Base-by-base conservation (phyloP, 2,797 vertebrate genomes). In the Argya squamiceps region DNA sequence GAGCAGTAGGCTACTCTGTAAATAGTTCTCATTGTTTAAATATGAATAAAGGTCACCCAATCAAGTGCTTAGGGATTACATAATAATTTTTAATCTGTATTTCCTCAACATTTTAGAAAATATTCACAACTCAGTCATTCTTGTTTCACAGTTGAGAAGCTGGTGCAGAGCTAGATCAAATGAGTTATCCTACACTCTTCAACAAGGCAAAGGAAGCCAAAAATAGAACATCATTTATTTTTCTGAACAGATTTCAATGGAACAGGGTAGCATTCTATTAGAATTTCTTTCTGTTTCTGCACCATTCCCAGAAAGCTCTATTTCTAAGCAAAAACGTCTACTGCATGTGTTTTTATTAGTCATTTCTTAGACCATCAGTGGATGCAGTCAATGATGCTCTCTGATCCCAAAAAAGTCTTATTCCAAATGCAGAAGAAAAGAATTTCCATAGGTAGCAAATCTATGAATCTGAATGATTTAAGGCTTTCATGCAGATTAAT, bases 401-500 rank as follows among this genome's bases (percentile, higher is more conserved):
- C 41, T 64, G 37, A 76, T 50, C 56, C 77, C 0, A 8, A 75
- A 5, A 85, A 68, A 71, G 24, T 69, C 50, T 44, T 70, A 67
- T 4, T 64, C 34, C 36, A 90, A 95, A 92, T 7, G 20, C 30
- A 67, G n/a, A 73, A 90, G 18, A 52, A 83, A 89, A 77, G 63
- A 55, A 67, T 22, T 20, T 53, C 41, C 22, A 60, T 37, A 69
- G 47, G 63, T 93, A 81, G 30, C 50, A 77, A 64, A 85, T 71
- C 32, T 34, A 75, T 65, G 47, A 84, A 92, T 75, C 85, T 71
- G 70, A 79, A 92, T 83, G 88, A 96, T 93, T 94, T 95, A 95
- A 95, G 41, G 39, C 75, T 81, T 93, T 96, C 89, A 83, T 79
- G 50, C 44, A 89, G 68, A 95, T 92, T 93, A 92, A 90, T 95